Conservation (phyloP, 2,797 vertebrate genomes). For the Sarcophilus harrisii region DNA sequence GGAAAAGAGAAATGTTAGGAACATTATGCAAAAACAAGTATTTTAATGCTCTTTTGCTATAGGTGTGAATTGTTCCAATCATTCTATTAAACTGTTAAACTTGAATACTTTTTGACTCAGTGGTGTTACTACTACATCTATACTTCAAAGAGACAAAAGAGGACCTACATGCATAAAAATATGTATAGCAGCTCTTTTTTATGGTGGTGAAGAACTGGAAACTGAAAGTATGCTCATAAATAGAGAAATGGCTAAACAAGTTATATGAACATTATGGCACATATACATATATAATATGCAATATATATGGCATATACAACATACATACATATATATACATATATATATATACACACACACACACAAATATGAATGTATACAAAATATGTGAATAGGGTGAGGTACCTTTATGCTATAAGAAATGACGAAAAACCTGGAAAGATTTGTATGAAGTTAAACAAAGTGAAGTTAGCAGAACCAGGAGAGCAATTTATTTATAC, state of each 20-base stretch:
- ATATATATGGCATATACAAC: no score
- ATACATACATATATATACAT: no score
- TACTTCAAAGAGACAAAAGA: not conserved
- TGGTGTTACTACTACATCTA: not conserved
- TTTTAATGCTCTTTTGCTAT: not conserved
- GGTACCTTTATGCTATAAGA: not conserved
- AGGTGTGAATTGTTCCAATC: not conserved
- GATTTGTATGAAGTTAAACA: not conserved
- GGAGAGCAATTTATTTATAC: not conserved
- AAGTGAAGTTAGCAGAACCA: not conserved
- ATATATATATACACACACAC: no score
- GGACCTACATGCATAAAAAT: not conserved
- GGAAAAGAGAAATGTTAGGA: no score
- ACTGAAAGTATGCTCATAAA: not conserved
- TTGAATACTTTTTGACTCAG: not conserved
- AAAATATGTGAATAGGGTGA: no score
- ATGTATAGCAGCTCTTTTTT: not conserved
- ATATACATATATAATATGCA: no score
- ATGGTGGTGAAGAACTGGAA: not conserved
- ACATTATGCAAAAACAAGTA: not conserved
- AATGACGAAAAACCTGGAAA: not conserved
- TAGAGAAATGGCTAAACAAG: not conserved
- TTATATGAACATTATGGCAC: no score
- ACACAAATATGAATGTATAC: no score
- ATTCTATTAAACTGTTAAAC: not conserved